Evolutionary conservation across 2,888 invertebrate genomes (phyloP).

Genomic region (Hypolimnas misippus): DNA sequence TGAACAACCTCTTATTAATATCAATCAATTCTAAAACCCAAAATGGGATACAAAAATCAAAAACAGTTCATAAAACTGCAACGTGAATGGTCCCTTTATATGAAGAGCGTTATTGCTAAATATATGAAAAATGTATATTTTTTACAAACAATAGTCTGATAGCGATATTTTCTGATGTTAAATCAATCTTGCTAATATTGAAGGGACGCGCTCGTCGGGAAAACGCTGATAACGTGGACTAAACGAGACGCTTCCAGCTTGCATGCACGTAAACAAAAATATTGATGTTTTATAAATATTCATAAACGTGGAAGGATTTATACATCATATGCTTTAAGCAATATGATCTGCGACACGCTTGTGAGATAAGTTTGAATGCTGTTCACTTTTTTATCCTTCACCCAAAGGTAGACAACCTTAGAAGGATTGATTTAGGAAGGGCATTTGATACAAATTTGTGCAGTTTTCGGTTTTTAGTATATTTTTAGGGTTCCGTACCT

Average conservation of each 20-base stretch:
- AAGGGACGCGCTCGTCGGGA: conserved; percentile 21
- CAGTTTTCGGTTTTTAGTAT: too few species aligned
- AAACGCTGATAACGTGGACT: conserved; percentile 19
- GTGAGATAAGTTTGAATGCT: too few species aligned
- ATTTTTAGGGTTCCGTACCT: too few species aligned
- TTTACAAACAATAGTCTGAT: background rate
- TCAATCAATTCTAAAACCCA: too few species aligned
- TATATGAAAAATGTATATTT: background rate
- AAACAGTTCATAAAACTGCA: background rate
- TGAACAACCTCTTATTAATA: too few species aligned
- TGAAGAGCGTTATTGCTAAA: background rate
- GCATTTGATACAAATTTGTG: too few species aligned
- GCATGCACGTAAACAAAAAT: background rate
- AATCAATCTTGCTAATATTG: conserved; percentile 22
- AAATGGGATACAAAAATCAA: too few species aligned
- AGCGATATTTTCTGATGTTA: conserved; percentile 13
- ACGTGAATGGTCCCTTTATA: background rate
- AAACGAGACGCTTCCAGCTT: conserved; percentile 2
- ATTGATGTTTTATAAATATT: conserved; percentile 2
- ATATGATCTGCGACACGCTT: too few species aligned
- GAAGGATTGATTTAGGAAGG: too few species aligned
- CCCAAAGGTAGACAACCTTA: too few species aligned
- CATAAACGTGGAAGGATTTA: background rate
- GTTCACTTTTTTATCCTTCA: too few species aligned
- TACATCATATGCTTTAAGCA: too few species aligned